Evolutionary conservation across 1,140 invertebrate genomes (phyloP).

Genomic region (Drosophila guanche): DNA sequence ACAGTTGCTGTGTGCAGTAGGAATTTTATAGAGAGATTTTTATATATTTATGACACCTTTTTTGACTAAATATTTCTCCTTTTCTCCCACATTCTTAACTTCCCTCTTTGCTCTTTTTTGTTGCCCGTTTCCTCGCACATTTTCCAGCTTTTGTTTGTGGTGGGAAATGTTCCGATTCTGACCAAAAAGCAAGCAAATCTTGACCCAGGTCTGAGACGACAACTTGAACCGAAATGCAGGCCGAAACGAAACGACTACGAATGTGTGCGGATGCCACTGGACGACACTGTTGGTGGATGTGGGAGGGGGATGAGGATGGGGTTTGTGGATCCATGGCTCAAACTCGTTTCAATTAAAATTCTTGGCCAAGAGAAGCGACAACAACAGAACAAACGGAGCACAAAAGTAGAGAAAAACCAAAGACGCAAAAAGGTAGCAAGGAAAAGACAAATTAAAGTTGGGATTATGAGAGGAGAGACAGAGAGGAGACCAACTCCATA

Average conservation of each 20-base stretch:
- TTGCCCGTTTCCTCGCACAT: neutral
- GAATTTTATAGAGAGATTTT: neutral
- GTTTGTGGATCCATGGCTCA: slow-evolving; percentile 36
- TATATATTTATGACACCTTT: too few relatives aligned
- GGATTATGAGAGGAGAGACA: slow-evolving; percentile 65
- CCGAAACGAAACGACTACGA: slow-evolving; percentile 14
- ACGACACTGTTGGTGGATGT: slow-evolving; percentile 19
- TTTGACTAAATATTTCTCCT: neutral
- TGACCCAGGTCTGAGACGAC: slow-evolving; percentile 66
- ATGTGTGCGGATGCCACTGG: slow-evolving; percentile 16
- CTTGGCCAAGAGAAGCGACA: slow-evolving; percentile 57
- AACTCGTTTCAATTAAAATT: slow-evolving; percentile 80
- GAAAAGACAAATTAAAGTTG: slow-evolving; percentile 77
- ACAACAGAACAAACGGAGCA: slow-evolving; percentile 51
- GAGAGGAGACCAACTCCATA: slow-evolving; percentile 2
- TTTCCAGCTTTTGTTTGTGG: neutral
- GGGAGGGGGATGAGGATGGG: slow-evolving; percentile 1
- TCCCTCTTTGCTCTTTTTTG: neutral
- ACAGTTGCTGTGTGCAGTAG: slow-evolving; percentile 8
- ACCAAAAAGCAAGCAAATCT: slow-evolving; percentile 29
- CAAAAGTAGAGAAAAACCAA: slow-evolving; percentile 46
- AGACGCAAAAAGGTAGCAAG: slow-evolving; percentile 1
- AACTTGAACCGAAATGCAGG: slow-evolving; percentile 16
- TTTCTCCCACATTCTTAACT: neutral
- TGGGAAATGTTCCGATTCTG: slow-evolving; percentile 31